These are phyloP conservation scores for Oplegnathus fasciatus DNA, from an alignment of 2,113 vertebrate species.

Conservation along the genomic window DNA sequence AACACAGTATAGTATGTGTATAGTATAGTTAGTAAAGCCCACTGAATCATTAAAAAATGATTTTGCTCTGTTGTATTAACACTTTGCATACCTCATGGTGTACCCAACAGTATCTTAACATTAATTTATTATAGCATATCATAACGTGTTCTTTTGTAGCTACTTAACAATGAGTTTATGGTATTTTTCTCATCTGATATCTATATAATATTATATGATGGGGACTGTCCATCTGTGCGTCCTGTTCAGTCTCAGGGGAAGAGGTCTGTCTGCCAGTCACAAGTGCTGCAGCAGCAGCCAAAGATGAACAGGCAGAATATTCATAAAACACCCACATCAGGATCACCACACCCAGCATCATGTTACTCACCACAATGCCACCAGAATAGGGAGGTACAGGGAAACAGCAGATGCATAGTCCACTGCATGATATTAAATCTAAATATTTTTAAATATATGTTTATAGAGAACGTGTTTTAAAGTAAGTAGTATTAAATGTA, in stretches of 20 bases:
- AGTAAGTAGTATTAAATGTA: too few relatives aligned
- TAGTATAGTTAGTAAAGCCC: too few relatives aligned
- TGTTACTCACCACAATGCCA: too few relatives aligned
- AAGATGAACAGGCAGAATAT: not conserved
- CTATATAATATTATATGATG: not conserved
- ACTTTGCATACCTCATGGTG: too few relatives aligned
- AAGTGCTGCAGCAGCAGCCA: not conserved
- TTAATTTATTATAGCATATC: not conserved
- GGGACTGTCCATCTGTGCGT: not conserved
- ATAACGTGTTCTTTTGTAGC: too few relatives aligned
- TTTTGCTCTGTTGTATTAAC: not conserved
- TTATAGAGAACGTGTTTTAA: too few relatives aligned
- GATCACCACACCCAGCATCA: not conserved
- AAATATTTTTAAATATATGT: too few relatives aligned
- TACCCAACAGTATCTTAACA: not conserved
- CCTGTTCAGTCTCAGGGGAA: not conserved
- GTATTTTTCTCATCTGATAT: not conserved
- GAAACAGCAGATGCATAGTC: too few relatives aligned
- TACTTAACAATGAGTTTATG: not conserved
- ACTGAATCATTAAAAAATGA: too few relatives aligned
- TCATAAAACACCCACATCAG: not conserved
- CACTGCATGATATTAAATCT: too few relatives aligned
- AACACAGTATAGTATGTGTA: too few relatives aligned
- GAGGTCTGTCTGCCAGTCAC: not conserved
- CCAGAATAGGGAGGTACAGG: not conserved